These are phyloP conservation scores for Nannobrachium achirus DNA, from an alignment of 2,113 vertebrate species.

Conservation along the genomic window DNA sequence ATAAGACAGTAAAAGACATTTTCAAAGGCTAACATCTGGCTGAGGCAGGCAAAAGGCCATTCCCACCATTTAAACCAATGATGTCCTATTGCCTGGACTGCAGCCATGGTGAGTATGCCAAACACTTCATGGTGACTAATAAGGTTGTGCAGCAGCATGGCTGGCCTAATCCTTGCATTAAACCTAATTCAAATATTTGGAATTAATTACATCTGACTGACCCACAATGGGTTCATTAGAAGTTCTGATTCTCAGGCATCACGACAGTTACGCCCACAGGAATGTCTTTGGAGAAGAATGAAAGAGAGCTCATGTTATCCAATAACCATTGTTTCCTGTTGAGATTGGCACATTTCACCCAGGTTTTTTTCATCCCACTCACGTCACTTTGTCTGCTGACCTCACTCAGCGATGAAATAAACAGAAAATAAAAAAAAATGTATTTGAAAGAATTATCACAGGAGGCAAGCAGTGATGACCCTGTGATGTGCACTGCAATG, in stretches of 20 bases:
- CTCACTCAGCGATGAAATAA: no score
- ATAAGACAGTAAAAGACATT: no score
- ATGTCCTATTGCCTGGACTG: conserved; percentile 15
- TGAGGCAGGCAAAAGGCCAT: conserved; percentile 7
- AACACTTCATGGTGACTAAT: conserved; percentile 15
- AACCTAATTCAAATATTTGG: conserved; percentile 33
- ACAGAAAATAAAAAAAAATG: no score
- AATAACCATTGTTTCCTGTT: no score
- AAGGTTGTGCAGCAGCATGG: background rate
- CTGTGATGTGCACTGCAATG: no score
- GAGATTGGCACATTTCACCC: no score
- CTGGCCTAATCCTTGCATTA: conserved; percentile 21
- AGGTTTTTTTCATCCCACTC: no score
- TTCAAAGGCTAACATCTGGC: conserved; percentile 3
- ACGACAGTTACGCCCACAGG: background rate
- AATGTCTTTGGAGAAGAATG: conserved; percentile 6
- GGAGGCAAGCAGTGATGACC: no score
- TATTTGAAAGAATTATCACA: no score
- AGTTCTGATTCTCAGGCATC: conserved; percentile 14
- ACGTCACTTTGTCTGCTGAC: no score
- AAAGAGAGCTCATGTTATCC: background rate
- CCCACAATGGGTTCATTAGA: conserved; percentile 34
- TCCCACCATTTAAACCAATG: conserved; percentile 23
- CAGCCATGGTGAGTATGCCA: conserved; percentile 12
- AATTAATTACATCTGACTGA: conserved; percentile 37